A percentile compares a stretch with the other conserved stretches of the same genome.
phyloP scores from a whole-genome alignment of 2,888 invertebrate genomes.

The Andricus quercusramuli region DNA sequence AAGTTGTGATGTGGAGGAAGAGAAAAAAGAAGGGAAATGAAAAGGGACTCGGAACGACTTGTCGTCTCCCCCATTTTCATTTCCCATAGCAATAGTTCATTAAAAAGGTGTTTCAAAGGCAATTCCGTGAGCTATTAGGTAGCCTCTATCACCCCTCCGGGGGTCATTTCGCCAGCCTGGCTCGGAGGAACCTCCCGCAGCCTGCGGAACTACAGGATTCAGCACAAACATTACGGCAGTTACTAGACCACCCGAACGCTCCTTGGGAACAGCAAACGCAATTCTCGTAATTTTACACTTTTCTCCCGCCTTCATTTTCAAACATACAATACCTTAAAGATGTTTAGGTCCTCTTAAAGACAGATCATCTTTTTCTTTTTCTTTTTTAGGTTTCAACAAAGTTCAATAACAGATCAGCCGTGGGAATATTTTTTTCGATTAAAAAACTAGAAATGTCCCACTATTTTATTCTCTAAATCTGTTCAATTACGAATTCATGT shows the following conservation, averaged over 20 bases:
- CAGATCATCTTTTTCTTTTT: background rate
- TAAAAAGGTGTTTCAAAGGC: slow-evolving; percentile 87
- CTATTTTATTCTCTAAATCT: too few species aligned
- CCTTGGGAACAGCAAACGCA: slow-evolving; percentile 53
- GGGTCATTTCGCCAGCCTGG: slow-evolving; percentile 76
- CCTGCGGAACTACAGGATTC: slow-evolving; percentile 67
- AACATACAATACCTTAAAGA: background rate
- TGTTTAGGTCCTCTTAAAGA: too few species aligned
- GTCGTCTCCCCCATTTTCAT: slow-evolving; percentile 79
- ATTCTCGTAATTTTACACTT: slow-evolving; percentile 46
- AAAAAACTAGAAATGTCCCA: too few species aligned
- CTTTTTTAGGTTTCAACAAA: too few species aligned
- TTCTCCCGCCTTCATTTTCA: background rate
- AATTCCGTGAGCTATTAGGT: slow-evolving; percentile 86
- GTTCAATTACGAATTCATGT: too few species aligned
- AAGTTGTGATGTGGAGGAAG: background rate
- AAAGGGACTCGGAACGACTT: slow-evolving; percentile 59
- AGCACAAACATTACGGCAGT: slow-evolving; percentile 72
- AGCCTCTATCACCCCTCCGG: slow-evolving; percentile 81
- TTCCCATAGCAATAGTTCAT: slow-evolving; percentile 83
- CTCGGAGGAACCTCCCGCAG: slow-evolving; percentile 57
- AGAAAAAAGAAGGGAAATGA: slow-evolving; percentile 17
- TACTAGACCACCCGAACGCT: slow-evolving; percentile 66
- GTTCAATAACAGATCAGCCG: too few species aligned
- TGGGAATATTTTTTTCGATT: too few species aligned